Evolutionary conservation across 2,888 invertebrate species (phyloP).

Genomic region (Crossocerus cetratus): DNA sequence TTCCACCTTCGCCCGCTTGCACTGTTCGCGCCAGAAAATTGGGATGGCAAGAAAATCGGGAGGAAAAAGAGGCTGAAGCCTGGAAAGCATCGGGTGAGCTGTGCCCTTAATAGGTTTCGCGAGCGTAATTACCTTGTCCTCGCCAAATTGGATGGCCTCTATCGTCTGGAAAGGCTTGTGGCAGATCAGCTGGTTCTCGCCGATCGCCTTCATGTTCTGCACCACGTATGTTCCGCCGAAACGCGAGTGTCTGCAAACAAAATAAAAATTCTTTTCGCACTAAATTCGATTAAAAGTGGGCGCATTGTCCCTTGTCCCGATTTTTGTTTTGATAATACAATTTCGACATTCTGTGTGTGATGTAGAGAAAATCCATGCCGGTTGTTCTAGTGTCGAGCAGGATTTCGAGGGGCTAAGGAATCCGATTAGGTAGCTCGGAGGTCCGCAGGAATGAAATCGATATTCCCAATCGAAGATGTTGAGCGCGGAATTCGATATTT

Average conservation of each 20-base stretch:
- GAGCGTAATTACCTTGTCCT: slow-evolving; percentile 79
- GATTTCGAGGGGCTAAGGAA: too few species aligned
- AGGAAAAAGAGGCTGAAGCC: not conserved
- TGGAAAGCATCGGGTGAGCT: not conserved
- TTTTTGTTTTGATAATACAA: too few species aligned
- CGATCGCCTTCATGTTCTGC: slow-evolving; percentile 95
- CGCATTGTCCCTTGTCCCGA: too few species aligned
- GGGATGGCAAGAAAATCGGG: not conserved
- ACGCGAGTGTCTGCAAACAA: slow-evolving; percentile 86
- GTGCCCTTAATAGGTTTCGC: too few species aligned
- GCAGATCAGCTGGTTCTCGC: slow-evolving; percentile 90
- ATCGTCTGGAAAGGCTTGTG: slow-evolving; percentile 91
- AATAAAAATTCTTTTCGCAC: not conserved
- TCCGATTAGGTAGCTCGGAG: too few species aligned
- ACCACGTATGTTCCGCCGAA: slow-evolving; percentile 97
- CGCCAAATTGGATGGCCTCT: slow-evolving; percentile 87
- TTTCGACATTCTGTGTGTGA: too few species aligned
- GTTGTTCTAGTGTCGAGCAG: too few species aligned
- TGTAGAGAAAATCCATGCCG: too few species aligned
- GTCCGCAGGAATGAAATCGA: too few species aligned
- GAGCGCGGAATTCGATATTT: not conserved
- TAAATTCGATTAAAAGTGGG: too few species aligned
- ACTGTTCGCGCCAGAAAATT: not conserved
- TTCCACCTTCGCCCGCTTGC: slow-evolving; percentile 6
- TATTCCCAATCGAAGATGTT: not conserved